Percentiles rank a stretch among this genome's conserved stretches.
These are phyloP conservation scores for Ammodytes marinus DNA, from an alignment of 2,113 vertebrate species.

Conservation along the genomic window DNA sequence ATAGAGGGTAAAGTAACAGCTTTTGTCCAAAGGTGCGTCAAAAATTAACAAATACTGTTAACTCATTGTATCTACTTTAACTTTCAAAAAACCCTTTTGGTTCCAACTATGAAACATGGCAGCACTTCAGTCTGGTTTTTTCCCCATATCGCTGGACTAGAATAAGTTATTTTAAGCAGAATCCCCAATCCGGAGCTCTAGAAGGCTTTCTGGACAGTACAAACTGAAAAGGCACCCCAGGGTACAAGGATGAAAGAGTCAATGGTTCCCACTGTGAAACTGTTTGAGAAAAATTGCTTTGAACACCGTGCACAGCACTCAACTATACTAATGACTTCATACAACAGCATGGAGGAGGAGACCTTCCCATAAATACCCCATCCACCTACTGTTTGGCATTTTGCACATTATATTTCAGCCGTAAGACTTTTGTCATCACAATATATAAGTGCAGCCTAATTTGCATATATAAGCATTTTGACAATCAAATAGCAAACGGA, in stretches of 20 bases:
- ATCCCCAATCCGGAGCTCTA: not conserved
- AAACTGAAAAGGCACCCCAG: constrained; percentile 42
- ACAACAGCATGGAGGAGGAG: constrained; percentile 30
- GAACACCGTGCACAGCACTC: constrained; percentile 47
- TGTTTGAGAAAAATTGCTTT: constrained; percentile 62
- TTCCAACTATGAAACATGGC: not conserved
- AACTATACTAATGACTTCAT: constrained; percentile 38
- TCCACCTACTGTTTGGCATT: constrained; percentile 34
- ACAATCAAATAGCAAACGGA: not conserved
- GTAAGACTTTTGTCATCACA: not conserved
- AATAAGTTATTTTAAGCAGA: constrained; percentile 58
- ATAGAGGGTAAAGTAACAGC: no score
- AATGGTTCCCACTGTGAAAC: constrained; percentile 28
- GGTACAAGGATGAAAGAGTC: constrained; percentile 46
- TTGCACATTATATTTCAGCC: constrained; percentile 7
- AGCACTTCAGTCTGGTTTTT: constrained; percentile 9
- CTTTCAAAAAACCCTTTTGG: not conserved
- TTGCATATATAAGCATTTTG: not conserved
- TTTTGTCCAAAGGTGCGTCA: no score
- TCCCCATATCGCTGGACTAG: constrained; percentile 18
- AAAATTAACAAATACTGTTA: no score
- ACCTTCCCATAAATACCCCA: constrained; percentile 25
- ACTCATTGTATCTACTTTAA: not conserved
- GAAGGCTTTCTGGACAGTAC: constrained; percentile 29
- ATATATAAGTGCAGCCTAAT: not conserved